Conservation (phyloP, 2,888 invertebrate species). For the Pyrrhosoma nymphula region DNA sequence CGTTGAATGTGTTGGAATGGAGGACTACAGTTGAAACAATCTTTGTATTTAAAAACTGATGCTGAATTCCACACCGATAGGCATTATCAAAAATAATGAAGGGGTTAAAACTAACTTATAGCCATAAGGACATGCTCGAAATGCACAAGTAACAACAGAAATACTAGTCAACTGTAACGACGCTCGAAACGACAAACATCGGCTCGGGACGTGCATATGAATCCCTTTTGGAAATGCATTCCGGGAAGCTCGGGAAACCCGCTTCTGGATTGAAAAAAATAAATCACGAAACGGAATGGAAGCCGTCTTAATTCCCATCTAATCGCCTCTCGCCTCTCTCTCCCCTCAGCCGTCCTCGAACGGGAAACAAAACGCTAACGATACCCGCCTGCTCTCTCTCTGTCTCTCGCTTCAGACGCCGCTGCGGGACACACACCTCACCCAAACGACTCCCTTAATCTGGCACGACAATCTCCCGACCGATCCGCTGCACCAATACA, state of each 20-base stretch:
- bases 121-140: no score
- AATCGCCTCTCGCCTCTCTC: background rate
- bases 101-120: no score
- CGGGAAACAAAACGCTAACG: background rate
- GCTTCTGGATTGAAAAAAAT: background rate
- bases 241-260: background rate
- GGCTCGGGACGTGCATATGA: no score
- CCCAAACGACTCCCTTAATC: constrained; percentile 21
- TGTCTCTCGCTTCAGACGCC: background rate
- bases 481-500: constrained; percentile 6
- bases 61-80: no score
- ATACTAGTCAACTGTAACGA: no score
- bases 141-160: no score
- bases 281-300: background rate
- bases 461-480: constrained; percentile 13
- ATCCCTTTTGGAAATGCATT: background rate
- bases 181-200: no score
- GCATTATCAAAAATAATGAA: no score
- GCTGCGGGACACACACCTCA: background rate
- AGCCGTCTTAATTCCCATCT: background rate
- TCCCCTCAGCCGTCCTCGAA: background rate
- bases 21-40: no score
- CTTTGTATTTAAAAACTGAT: no score
- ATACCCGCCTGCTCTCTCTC: background rate
- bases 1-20: no score